Evolutionary conservation across 37 sponge, comb jelly and placozoan species (phyloP).

Genomic region (Chondrosia reniformis): DNA sequence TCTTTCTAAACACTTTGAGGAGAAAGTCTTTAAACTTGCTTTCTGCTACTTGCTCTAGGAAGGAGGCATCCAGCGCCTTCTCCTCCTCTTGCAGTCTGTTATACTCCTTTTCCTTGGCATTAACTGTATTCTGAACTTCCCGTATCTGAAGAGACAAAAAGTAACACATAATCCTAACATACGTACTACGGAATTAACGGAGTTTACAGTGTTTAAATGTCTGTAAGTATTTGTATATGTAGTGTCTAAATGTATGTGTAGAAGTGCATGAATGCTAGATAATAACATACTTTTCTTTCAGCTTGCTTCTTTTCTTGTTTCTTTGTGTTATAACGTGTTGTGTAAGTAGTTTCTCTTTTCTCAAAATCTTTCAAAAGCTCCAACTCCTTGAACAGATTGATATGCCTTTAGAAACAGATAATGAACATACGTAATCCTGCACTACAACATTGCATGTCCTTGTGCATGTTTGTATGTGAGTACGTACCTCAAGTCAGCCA

Average conservation of each 20-base stretch:
- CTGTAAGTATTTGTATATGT: no score
- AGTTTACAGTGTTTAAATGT: no score
- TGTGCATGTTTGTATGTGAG: not conserved
- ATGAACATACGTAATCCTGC: not conserved
- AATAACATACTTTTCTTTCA: constrained; percentile 63
- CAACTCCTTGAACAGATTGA: constrained; percentile 91
- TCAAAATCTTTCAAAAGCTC: constrained; percentile 96
- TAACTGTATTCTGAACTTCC: constrained; percentile 43
- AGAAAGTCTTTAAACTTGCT: constrained; percentile 95
- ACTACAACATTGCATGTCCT: not conserved
- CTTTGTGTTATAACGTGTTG: constrained; percentile 64
- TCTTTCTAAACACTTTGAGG: constrained; percentile 91
- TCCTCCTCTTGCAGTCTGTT: constrained; percentile 67
- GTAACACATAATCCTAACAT: not conserved
- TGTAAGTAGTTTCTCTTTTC: constrained; percentile 84
- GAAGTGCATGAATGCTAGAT: not conserved
- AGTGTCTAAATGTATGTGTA: no score
- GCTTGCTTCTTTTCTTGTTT: constrained; percentile 74
- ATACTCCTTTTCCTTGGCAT: constrained; percentile 53
- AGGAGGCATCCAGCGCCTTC: constrained; percentile 58
- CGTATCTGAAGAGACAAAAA: constrained; percentile 45
- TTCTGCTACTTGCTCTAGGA: constrained; percentile 77
- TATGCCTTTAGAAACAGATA: constrained; percentile 32
- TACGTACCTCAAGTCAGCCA: constrained; percentile 53
- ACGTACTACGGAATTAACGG: not conserved